Conservation (phyloP, 2,888 invertebrate species). For the Caenorhabditis sp. region DNA sequence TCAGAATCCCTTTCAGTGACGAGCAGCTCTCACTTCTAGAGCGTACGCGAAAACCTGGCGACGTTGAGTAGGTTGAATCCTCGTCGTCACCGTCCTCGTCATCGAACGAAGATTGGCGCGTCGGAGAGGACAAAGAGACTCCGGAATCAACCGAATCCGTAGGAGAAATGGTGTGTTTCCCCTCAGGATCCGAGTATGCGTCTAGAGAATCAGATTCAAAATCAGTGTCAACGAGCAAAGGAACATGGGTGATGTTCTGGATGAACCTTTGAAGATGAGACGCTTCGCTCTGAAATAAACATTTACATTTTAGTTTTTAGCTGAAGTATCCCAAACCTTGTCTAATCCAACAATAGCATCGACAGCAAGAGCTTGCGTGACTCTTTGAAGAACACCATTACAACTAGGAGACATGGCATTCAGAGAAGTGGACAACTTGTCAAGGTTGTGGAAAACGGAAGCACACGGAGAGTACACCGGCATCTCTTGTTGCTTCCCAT, state of each 20-base stretch:
- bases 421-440: slow-evolving; percentile 41
- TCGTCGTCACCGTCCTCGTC: slow-evolving; percentile 54
- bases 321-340: too few relatives aligned
- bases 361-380: slow-evolving; percentile 34
- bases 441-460: slow-evolving; percentile 50
- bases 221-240: slow-evolving; percentile 48
- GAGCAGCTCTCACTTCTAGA: slow-evolving; percentile 56
- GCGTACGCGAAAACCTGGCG: slow-evolving; percentile 19
- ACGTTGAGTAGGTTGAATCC: neutral
- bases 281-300: slow-evolving; percentile 29
- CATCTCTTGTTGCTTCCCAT: slow-evolving; percentile 44
- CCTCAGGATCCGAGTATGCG: slow-evolving; percentile 31
- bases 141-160: slow-evolving; percentile 65
- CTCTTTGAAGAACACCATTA: slow-evolving; percentile 36
- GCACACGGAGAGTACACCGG: slow-evolving; percentile 59
- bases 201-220: slow-evolving; percentile 42
- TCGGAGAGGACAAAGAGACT: slow-evolving; percentile 56
- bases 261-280: slow-evolving; percentile 56
- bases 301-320: neutral
- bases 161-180: slow-evolving; percentile 49
- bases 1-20: slow-evolving; percentile 54
- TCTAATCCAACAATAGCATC: slow-evolving; percentile 58
- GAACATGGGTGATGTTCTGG: slow-evolving; percentile 43
- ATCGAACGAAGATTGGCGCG: slow-evolving; percentile 41
- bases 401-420: slow-evolving; percentile 11